Conservation (phyloP, 2,797 vertebrate genomes). For the Megalops cyprinoides region DNA sequence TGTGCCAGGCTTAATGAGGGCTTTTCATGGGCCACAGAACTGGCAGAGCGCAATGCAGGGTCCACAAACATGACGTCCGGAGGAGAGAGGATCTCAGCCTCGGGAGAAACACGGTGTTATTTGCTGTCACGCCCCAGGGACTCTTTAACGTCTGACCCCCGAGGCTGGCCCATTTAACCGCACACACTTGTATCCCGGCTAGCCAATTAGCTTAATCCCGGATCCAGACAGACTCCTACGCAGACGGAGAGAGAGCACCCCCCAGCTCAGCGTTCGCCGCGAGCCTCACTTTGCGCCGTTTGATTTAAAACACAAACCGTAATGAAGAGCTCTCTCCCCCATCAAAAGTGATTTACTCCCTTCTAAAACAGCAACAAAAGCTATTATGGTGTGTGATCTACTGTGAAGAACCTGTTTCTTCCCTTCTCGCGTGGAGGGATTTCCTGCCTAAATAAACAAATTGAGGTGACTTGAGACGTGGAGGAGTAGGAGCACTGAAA, state of each 20-base stretch:
- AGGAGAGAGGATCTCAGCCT: constrained; percentile 1
- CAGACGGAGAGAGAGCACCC: neutral
- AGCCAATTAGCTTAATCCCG: constrained; percentile 36
- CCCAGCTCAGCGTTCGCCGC: neutral
- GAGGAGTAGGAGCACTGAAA: constrained; percentile 10
- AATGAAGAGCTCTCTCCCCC: constrained; percentile 23
- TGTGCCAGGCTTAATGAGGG: neutral
- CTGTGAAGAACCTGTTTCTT: constrained; percentile 8
- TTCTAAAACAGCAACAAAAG: constrained; percentile 24
- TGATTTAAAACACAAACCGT: constrained; percentile 23
- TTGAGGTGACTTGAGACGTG: neutral
- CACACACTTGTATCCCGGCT: constrained; percentile 25
- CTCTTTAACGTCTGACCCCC: constrained; percentile 21
- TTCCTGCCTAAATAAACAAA: constrained; percentile 27
- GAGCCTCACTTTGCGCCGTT: neutral
- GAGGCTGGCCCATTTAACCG: constrained; percentile 11
- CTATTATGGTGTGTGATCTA: constrained; percentile 27
- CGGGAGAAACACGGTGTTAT: constrained; percentile 6
- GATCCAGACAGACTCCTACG: constrained; percentile 14
- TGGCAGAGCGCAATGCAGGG: neutral
- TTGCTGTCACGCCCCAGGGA: constrained; percentile 19
- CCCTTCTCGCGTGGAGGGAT: neutral
- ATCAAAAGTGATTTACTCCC: constrained; percentile 24
- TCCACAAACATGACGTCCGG: neutral
- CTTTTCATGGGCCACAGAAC: constrained; percentile 1